Evolutionary conservation across 2,797 vertebrate species (phyloP), one percentile per base, ranked within the genome.

Genomic region (Brachyrhaphis roseni): DNA sequence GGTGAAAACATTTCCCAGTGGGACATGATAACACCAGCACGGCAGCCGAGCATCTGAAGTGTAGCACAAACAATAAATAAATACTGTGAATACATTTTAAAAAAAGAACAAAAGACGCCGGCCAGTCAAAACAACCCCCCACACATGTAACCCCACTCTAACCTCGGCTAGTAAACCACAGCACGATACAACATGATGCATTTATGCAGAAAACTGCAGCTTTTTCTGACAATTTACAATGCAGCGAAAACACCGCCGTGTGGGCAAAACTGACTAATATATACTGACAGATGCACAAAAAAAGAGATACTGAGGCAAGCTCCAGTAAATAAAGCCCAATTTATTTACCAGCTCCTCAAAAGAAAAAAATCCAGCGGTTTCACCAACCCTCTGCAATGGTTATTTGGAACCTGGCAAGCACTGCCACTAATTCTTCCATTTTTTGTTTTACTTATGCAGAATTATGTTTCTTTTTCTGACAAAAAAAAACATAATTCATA

Each of bases 1-100:
- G 82, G 81, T 89, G 82, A 81, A 88, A 90, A 93, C 88, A 87
- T 91, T 91, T 90, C 89, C 88, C 88, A 79, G 20, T 78, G 88
- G 91, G 82, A 83, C 81, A 55, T 51, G 79, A 91, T 84, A 89
- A 84, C 88, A 87, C 74, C 81, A 83, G 75, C 66, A 72, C 59
- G 73, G 84, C 80, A 83, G 84, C 28, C 49, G 46, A 83, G 66
- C 78, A 91, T 90, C 84, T 90, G 75, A 93, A 85, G 85, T 59
- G 11, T 15, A 43, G n/a, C 8, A 13, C 72, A 75, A 76, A 76
- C 13, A 76, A 66, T 72, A 74, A 74, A 79, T 18, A 68, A 59
- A 78, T 57, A 57, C 75, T 71, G 66, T 71, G 53, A 75, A 68
- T 79, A 68, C 80, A 23, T 76, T 53, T 78, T 46, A 84, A 26